A percentile compares a stretch with the other conserved stretches of the same genome.
Conservation (phyloP, 2,888 invertebrate species). For the Leptopterna dolabrata region DNA sequence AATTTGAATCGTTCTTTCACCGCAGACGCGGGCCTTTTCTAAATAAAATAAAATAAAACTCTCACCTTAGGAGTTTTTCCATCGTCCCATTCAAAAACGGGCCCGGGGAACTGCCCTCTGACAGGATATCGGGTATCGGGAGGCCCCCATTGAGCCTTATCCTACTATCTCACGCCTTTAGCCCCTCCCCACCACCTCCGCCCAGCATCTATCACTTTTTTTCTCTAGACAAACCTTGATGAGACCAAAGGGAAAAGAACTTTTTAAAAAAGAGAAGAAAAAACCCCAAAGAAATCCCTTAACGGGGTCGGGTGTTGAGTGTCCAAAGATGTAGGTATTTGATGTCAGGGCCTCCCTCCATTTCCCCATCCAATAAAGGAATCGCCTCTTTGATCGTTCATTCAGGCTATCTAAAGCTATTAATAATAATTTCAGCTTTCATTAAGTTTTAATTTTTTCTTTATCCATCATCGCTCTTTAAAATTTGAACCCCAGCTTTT, state of each 20-base stretch:
- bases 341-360: background rate
- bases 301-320: slow-evolving; percentile 2
- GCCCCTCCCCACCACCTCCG: background rate
- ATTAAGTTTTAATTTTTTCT: background rate
- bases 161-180: background rate
- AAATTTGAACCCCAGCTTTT: background rate
- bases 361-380: background rate
- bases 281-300: background rate
- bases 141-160: background rate
- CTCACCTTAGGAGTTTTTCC: background rate
- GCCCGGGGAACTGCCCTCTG: background rate
- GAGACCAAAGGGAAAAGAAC: background rate
- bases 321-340: slow-evolving; percentile 19
- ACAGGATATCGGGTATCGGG: background rate
- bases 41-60: background rate
- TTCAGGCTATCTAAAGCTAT: slow-evolving; percentile 10
- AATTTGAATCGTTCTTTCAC: background rate
- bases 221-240: background rate
- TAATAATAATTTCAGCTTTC: slow-evolving; percentile 6
- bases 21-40: background rate
- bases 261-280: background rate
- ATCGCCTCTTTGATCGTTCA: background rate
- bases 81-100: background rate
- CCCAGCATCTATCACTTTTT: too few relatives aligned
- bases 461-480: background rate